Evolutionary conservation across 1,140 invertebrate species (phyloP).

Genomic region (Heliconius hewitsoni): DNA sequence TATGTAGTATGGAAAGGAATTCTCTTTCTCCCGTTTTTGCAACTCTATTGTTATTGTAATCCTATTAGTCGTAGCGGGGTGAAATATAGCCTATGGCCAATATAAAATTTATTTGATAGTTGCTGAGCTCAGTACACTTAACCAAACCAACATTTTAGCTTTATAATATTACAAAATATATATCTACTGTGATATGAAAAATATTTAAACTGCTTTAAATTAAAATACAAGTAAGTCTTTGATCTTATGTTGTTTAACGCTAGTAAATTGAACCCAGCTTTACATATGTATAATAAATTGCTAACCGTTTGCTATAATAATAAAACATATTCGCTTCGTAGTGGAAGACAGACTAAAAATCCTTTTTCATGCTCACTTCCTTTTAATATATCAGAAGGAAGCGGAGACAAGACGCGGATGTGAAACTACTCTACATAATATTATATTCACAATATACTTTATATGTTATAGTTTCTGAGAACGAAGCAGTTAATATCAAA

Average conservation of each 20-base stretch:
- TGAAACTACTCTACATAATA: conserved; percentile 20
- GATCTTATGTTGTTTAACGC: background rate
- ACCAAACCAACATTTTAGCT: no score
- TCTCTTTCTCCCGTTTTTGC: no score
- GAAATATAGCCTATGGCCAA: no score
- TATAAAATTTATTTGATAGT: no score
- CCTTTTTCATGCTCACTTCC: conserved; percentile 21
- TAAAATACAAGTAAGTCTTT: background rate
- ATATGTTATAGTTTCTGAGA: background rate
- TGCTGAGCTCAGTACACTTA: no score
- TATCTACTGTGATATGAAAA: no score
- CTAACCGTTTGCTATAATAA: background rate
- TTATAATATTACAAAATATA: no score
- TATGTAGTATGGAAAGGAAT: no score
- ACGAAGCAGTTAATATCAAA: background rate
- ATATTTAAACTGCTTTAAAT: no score
- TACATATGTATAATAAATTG: background rate
- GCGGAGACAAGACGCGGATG: conserved; percentile 41
- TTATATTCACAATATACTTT: conserved; percentile 14
- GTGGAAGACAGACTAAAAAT: conserved; percentile 11
- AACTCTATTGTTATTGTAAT: no score
- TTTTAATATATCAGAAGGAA: conserved; percentile 36
- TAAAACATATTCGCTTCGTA: background rate
- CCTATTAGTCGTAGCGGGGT: no score
- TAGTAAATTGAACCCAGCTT: no score